Conservation (phyloP, 2,797 vertebrate species). For the Liasis olivaceus region DNA sequence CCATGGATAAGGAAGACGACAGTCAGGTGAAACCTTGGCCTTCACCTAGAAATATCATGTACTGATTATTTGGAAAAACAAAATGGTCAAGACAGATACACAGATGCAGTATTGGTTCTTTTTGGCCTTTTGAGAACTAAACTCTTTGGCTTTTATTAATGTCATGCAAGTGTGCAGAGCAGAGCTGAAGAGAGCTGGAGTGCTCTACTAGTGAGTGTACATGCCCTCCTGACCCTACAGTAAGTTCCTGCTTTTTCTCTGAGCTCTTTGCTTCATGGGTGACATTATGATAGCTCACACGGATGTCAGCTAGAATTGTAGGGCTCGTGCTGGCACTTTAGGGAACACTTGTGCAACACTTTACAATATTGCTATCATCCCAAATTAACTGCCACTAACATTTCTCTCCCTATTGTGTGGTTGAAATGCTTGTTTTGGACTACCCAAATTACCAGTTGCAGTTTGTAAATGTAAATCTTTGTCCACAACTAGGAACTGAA, state of each 20-base stretch:
- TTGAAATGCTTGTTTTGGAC: neutral
- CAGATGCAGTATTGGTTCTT: no score
- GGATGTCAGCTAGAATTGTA: neutral
- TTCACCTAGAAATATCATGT: neutral
- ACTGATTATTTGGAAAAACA: neutral
- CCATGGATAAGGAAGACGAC: neutral
- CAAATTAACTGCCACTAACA: neutral
- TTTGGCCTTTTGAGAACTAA: neutral
- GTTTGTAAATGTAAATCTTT: neutral
- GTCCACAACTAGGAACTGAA: neutral
- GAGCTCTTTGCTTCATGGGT: neutral
- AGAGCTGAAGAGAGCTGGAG: neutral
- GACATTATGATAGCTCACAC: neutral
- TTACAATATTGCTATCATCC: neutral
- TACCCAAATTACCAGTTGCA: neutral
- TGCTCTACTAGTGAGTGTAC: neutral
- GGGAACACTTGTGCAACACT: neutral
- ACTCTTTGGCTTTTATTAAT: no score
- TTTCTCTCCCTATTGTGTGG: neutral
- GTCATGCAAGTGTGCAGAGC: neutral
- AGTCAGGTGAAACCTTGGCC: neutral
- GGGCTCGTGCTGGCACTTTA: neutral
- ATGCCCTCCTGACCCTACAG: neutral
- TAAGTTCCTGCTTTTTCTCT: neutral
- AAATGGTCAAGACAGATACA: neutral